Evolutionary conservation across 2,113 vertebrate genomes (phyloP), one percentile per base, ranked within the genome.

Genomic region (Deroptyus accipitrinus): DNA sequence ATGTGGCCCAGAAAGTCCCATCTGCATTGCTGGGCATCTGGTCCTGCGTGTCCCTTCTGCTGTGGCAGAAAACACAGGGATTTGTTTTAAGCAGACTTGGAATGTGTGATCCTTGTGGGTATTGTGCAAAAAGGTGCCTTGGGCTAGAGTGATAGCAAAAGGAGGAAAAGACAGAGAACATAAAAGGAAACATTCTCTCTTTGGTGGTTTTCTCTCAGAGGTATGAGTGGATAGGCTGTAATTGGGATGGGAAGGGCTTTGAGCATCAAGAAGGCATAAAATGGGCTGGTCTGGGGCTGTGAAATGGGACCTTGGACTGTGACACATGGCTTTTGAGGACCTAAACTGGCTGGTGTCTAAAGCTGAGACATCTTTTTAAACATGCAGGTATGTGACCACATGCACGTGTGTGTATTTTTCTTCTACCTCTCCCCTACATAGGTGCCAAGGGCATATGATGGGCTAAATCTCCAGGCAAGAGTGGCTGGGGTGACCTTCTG

Each of bases 21-120:
- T 67, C 95, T 94, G 82, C 17, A 79, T 90, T 78, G 66, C 54
- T 13, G 27, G 51, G 48, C 1, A 7, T 19, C 30, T 61, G 93
- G 83, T 92, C 85, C 92, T 17, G 4, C 57, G 91, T 92, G 93
- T 96, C 94, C 93, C 37, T 92, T 68, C 92, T 93, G 91, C 92
- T 14, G 55, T 48, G 88, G 82, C 61, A 67, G 73, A 69, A 87
- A 93, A 42, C 44, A 61, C 70, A 33, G 37, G 68, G 62, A 8
- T 91, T 90, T 88, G 17, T 39, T 64, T 67, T 15, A 35, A 33
- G n/a, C 16, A 49, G 66, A 1, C 3, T 52, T 28, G 51, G 48
- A 33, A 22, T 13, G 48, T 20, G n/a, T n/a, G 70, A 54, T 76
- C 44, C 27, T 63, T 6, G 1, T 15, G 61, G 67, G 33, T 17